Percentiles rank a stretch among this genome's conserved stretches.
These are phyloP conservation scores for Hylomyscus alleni DNA, from an alignment of 2,797 vertebrate species.

Conservation along the genomic window DNA sequence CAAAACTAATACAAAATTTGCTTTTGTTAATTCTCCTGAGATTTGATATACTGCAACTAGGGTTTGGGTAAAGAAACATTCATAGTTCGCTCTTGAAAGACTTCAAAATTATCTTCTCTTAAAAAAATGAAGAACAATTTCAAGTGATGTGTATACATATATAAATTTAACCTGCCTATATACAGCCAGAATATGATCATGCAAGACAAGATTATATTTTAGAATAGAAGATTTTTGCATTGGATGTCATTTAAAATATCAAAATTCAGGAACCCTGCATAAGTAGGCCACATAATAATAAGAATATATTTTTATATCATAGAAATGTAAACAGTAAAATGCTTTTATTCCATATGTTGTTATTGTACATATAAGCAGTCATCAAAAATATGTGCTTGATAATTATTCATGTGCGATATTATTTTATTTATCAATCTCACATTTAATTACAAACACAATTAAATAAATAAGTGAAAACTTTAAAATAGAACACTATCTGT, in stretches of 20 bases:
- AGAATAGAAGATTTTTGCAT: constrained; percentile 79
- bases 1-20: constrained; percentile 80
- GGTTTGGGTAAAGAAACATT: constrained; percentile 79
- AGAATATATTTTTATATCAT: constrained; percentile 23
- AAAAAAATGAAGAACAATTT: constrained; percentile 80
- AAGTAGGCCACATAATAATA: constrained; percentile 69
- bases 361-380: background rate
- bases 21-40: constrained; percentile 82
- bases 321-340: constrained; percentile 62
- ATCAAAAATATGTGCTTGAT: constrained; percentile 22
- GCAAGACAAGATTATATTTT: constrained; percentile 80
- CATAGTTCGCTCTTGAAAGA: constrained; percentile 78
- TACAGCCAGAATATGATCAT: constrained; percentile 77
- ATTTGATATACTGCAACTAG: constrained; percentile 77
- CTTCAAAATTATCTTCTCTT: constrained; percentile 83
- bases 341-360: constrained; percentile 48
- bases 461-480: background rate
- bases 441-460: constrained; percentile 38
- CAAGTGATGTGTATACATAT: constrained; percentile 72
- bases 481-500: background rate
- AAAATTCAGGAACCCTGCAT: constrained; percentile 65
- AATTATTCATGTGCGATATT: background rate
- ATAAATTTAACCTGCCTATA: constrained; percentile 79
- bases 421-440: background rate
- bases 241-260: constrained; percentile 74